These are phyloP conservation scores for Clinocottus analis DNA, from an alignment of 2,113 vertebrate species.

Conservation along the genomic window DNA sequence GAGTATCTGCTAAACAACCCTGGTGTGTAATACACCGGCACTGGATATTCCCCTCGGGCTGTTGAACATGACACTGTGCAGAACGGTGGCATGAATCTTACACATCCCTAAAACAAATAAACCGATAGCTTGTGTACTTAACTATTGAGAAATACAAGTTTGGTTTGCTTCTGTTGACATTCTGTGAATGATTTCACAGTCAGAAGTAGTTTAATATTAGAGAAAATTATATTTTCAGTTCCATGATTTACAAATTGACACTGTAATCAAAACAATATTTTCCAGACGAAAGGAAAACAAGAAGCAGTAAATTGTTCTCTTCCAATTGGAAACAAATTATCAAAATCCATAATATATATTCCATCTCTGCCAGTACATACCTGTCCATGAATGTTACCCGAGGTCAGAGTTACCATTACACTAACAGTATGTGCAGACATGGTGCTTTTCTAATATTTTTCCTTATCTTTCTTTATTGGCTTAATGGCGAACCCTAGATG, in stretches of 20 bases:
- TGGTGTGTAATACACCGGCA: conserved; percentile 58
- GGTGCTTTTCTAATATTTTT: background rate
- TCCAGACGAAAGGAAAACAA: background rate
- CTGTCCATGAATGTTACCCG: background rate
- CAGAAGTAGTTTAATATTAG: conserved; percentile 20
- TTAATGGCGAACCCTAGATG: conserved; percentile 13
- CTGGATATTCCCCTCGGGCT: conserved; percentile 55
- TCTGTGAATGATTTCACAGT: conserved; percentile 24
- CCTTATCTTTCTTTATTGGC: conserved; percentile 20
- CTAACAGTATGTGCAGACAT: background rate
- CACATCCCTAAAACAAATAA: conserved; percentile 11
- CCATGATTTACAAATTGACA: conserved; percentile 24
- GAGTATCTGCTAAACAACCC: conserved; percentile 60
- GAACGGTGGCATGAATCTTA: conserved; percentile 28
- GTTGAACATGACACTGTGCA: conserved; percentile 80
- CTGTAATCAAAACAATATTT: conserved; percentile 6
- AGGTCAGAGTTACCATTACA: background rate
- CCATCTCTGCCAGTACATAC: background rate
- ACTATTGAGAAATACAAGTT: conserved; percentile 12
- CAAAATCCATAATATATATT: background rate
- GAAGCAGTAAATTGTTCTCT: background rate
- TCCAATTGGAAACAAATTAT: background rate
- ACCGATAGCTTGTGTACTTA: conserved; percentile 2
- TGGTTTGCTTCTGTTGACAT: background rate
- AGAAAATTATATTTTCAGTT: conserved; percentile 21